Evolutionary conservation across 2,888 invertebrate species (phyloP).

Genomic region (Drosophila subquinaria): DNA sequence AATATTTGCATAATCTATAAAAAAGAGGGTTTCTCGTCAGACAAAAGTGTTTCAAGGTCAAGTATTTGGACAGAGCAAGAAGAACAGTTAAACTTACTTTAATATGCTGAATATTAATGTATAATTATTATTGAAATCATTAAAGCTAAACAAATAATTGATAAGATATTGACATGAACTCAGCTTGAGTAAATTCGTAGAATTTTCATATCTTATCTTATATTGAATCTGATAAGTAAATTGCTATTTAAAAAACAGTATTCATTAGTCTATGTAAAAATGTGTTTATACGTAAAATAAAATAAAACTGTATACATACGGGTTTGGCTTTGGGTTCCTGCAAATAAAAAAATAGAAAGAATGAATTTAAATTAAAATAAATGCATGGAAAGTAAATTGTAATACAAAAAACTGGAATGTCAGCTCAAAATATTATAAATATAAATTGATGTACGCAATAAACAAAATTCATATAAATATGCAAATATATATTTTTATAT

Average conservation of each 20-base stretch:
- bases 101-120: constrained; percentile 2
- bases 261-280: constrained; percentile 19
- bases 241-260: background rate
- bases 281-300: constrained; percentile 23
- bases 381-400: constrained; percentile 24
- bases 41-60: constrained; percentile 25
- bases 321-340: constrained; percentile 84
- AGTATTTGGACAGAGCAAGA: background rate
- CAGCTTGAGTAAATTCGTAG: constrained; percentile 2
- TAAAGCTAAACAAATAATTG: background rate
- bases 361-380: constrained; percentile 49
- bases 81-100: constrained; percentile 5
- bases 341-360: constrained; percentile 32
- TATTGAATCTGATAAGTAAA: constrained; percentile 10
- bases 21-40: constrained; percentile 1
- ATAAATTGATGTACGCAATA: constrained; percentile 1
- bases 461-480: background rate
- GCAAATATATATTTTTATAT: background rate
- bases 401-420: constrained; percentile 7
- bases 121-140: background rate
- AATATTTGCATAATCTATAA: constrained; percentile 48
- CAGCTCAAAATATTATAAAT: constrained; percentile 15
- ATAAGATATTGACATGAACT: constrained; percentile 11
- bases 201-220: background rate
- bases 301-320: constrained; percentile 72